phyloP scores from a whole-genome alignment of 1,140 invertebrate species.

The Anastrepha obliqua region DNA sequence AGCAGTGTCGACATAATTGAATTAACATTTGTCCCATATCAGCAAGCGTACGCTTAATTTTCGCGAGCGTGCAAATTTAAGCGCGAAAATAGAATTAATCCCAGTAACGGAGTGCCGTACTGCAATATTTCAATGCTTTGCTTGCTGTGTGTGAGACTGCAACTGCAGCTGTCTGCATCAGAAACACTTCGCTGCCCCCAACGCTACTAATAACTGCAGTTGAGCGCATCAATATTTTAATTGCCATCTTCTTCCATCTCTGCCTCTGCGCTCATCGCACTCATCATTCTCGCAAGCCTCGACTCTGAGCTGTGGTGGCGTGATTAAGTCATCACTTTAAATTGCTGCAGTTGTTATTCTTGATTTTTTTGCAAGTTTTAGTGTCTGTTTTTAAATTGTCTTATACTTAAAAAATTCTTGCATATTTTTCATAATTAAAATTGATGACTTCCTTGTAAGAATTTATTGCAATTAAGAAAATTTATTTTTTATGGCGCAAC shows the following conservation, averaged over 20 bases:
- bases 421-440: slow-evolving; percentile 45
- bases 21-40: slow-evolving; percentile 47
- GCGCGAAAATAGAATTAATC: not conserved
- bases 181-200: not conserved
- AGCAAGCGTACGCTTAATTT: slow-evolving; percentile 1
- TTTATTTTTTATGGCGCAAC: slow-evolving; percentile 17
- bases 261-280: not conserved
- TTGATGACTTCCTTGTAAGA: slow-evolving; percentile 39
- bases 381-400: not conserved
- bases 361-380: slow-evolving; percentile 6
- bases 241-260: not conserved
- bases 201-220: not conserved
- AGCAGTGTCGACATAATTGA: slow-evolving; percentile 41
- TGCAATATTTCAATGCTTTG: not conserved
- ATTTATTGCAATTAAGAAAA: slow-evolving; percentile 36
- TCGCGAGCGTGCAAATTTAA: not conserved
- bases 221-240: slow-evolving; percentile 42
- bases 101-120: not conserved
- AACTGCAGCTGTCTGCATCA: not conserved
- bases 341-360: slow-evolving; percentile 29
- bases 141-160: too few relatives aligned
- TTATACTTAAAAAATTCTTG: slow-evolving; percentile 29
- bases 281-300: not conserved
- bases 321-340: slow-evolving; percentile 50
- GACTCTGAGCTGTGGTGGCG: not conserved